Evolutionary conservation across 2,888 invertebrate species (phyloP), one percentile per base, ranked within the genome.

Genomic region (Pyrrhosoma nymphula): DNA sequence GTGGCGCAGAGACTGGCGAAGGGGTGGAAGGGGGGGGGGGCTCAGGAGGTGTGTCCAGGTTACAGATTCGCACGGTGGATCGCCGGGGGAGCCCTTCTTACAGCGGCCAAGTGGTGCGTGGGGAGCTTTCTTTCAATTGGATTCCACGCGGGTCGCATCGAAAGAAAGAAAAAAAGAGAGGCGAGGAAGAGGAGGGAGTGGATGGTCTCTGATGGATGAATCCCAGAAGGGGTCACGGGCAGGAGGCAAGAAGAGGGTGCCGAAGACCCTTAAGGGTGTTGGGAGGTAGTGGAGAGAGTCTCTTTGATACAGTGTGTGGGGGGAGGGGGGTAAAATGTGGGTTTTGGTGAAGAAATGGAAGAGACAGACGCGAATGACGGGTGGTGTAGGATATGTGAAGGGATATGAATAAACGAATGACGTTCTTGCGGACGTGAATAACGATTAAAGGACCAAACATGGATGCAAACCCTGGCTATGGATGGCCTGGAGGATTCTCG

Each of bases 91-190:
- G 60, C 60, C 90, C 20, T 60, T 69, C 69, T 60, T 55, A 35
- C 30, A 90, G 30, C 47, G 47, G 47, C 56, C 90, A 90, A 90
- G 90, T 90, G 90, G 90, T 56, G 56, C 90, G 90, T 35, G 30
- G 90, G 90, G 90, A 90, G 90, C 69, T 90, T 90, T 90, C 90
- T 90, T 90, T 90, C 56, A 90, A 90, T 90, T 90, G 90, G 56
- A 60, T 90, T 90, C 90, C 90, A 90, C 90, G 16, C 47, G 47
- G 60, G 35, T 60, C 90, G 56, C 90, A 60, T 60, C 30, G 47
- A 60, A 35, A 90, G 30, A 60, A 90, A n/a, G 12, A 26, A 69
- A n/a, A 26, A 8, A 8, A 47, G 47, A 47, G 4, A 12, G 60
- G 16, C 6, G 16, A 60, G 8, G 47, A 47, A 47, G 69, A 0